These are phyloP conservation scores for Steinernema feltiae DNA, from an alignment of 1,140 invertebrate species.

Conservation along the genomic window DNA sequence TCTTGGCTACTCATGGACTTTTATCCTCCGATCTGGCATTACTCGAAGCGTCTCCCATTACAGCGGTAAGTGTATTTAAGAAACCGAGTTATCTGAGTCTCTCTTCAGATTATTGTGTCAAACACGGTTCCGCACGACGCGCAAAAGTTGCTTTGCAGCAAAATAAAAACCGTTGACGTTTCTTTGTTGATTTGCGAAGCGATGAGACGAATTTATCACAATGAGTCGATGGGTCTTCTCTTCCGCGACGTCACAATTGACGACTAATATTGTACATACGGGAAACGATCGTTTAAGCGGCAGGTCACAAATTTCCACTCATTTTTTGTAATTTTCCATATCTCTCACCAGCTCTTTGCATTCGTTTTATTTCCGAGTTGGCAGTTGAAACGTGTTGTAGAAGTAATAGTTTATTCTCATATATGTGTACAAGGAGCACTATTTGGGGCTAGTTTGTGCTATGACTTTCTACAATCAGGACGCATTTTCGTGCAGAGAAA, in stretches of 20 bases:
- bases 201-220: conserved; percentile 92
- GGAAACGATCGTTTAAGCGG: not conserved
- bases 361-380: no score
- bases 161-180: conserved; percentile 97
- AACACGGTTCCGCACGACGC: conserved; percentile 97
- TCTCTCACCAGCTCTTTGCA: no score
- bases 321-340: not conserved
- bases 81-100: no score
- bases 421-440: not conserved
- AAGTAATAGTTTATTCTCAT: not conserved
- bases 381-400: no score
- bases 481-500: not conserved
- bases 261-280: conserved; percentile 20
- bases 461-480: not conserved
- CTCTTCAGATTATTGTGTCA: conserved; percentile 84
- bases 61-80: conserved; percentile 71
- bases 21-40: conserved; percentile 88
- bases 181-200: conserved; percentile 88
- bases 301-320: not conserved
- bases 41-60: conserved; percentile 91
- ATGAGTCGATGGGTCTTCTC: conserved; percentile 96
- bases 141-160: conserved; percentile 96
- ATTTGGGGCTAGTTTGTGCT: not conserved
- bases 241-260: conserved; percentile 97
- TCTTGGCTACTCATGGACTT: conserved; percentile 91